Percentiles rank a stretch among this genome's conserved stretches.
These are phyloP conservation scores for Theocolax elegans DNA, from an alignment of 1,140 invertebrate species.

Conservation along the genomic window DNA sequence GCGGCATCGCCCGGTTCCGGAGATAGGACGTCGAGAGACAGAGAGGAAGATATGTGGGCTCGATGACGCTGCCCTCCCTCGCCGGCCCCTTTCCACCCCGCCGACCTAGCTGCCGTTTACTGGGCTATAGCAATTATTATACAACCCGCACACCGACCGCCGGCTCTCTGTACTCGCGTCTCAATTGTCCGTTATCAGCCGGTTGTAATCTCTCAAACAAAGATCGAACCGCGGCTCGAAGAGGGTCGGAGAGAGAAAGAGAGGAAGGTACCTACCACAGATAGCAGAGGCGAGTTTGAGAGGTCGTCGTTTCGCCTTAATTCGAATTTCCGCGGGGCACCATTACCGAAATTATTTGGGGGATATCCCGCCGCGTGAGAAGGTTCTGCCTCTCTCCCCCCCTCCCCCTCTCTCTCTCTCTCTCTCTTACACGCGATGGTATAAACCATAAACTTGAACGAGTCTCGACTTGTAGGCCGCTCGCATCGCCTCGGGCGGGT, in stretches of 20 bases:
- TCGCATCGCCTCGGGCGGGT: not conserved
- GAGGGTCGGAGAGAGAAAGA: not conserved
- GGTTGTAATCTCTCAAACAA: slow-evolving; percentile 14
- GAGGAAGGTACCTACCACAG: not conserved
- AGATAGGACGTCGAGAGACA: too few relatives aligned
- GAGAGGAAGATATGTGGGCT: slow-evolving; percentile 12
- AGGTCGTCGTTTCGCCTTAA: slow-evolving; percentile 47
- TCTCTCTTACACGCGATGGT: too few relatives aligned
- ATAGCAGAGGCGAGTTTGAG: not conserved
- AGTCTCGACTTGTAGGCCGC: not conserved
- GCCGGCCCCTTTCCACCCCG: not conserved
- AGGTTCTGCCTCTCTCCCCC: too few relatives aligned
- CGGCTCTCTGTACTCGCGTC: not conserved
- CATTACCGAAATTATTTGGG: slow-evolving; percentile 53
- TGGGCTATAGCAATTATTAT: slow-evolving; percentile 53
- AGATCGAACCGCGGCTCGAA: not conserved
- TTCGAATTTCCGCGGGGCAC: slow-evolving; percentile 54
- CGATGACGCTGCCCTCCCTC: slow-evolving; percentile 1
- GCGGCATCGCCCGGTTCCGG: too few relatives aligned
- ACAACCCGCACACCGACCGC: not conserved
- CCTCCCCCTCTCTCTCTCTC: too few relatives aligned
- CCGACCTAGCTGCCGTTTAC: slow-evolving; percentile 6
- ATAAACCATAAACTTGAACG: slow-evolving; percentile 15
- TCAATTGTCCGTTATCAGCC: slow-evolving; percentile 23
- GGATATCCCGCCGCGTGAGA: too few relatives aligned